Base-by-base conservation (phyloP, 2,113 vertebrate species). In the Dromiciops gliroides region DNA sequence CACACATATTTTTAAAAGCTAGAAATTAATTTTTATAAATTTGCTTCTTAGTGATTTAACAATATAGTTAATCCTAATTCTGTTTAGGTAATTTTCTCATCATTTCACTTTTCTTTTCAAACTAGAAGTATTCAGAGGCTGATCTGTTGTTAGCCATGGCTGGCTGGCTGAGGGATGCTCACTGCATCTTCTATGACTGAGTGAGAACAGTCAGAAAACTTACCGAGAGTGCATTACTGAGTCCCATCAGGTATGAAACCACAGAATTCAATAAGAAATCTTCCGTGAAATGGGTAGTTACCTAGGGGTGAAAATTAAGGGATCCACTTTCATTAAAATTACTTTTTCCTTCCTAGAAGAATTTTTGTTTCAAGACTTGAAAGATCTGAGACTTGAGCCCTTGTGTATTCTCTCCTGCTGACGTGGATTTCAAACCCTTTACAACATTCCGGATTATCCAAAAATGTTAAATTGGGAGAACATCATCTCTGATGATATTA, bases 201-300 rank as follows among this genome's bases (percentile, higher is more conserved):
- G 31, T 0, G 14, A 90, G 94, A 14, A 25, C 28, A 56, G 47
- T 37, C 7, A 31, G 8, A 0, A 9, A 89, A 97, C 99, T 99
- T 98, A 99, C 99, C 75, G 48, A 98, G 89, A 99, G 99, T 47
- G 98, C 93, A 6, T 99, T 99, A 97, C 98, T 99, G 91, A 99
- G 98, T 75, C 99, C 99, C 99, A 99, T 99, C 95, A 99, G 92
- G 22, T 98, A 99, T 75, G 99, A 99, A 98, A 99, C 99, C n/a
- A 98, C 99, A 19, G 99, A 98, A 52, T 99, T 99, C 97, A 99
- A 99, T 31, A 99, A 98, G 98, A 99, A 99, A 98, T 99, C 99
- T 97, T 99, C 98, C 3, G 99, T 99, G 98, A 99, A 99, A 97
- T 99, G 97, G 92, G 96, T 89, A 0, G 99, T 99, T 97, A 99